A percentile compares a stretch with the other conserved stretches of the same genome.
These are phyloP conservation scores for Volucella bombylans DNA, from an alignment of 2,888 invertebrate genomes.

Conservation along the genomic window DNA sequence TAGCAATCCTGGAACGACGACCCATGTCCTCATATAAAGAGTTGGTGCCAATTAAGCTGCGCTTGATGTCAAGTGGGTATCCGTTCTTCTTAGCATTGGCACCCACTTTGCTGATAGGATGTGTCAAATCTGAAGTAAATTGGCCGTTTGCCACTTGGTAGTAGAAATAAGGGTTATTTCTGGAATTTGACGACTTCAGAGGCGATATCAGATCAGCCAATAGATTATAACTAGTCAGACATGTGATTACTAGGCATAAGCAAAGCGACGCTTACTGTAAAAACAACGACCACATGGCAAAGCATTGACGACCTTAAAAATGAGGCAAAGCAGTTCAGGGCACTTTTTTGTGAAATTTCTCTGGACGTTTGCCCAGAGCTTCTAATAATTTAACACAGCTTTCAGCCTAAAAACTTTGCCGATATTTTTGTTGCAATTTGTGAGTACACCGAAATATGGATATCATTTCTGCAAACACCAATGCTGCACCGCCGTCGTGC, in stretches of 20 bases:
- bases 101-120: constrained; percentile 96
- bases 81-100: constrained; percentile 92
- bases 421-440: no score
- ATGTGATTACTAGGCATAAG: constrained; percentile 97
- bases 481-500: no score
- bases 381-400: no score
- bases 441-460: no score
- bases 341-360: no score
- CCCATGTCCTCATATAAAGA: constrained; percentile 99
- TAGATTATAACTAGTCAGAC: constrained; percentile 95
- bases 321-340: no score
- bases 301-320: no score
- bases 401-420: no score
- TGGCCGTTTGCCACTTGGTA: constrained; percentile 97
- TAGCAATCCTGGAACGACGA: constrained; percentile 97
- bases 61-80: constrained; percentile 97
- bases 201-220: constrained; percentile 89
- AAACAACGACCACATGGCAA: constrained; percentile 95
- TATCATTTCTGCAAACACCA: no score
- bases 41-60: constrained; percentile 99
- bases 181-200: constrained; percentile 88
- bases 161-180: constrained; percentile 89
- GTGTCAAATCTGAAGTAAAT: constrained; percentile 98
- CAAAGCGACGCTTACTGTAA: constrained; percentile 98
- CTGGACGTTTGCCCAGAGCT: no score